Evolutionary conservation across 30 jellyfish, hydroid and myxozoan genomes (phyloP), one percentile per base, ranked within the genome.

Genomic region (Clytia hemisphaerica): DNA sequence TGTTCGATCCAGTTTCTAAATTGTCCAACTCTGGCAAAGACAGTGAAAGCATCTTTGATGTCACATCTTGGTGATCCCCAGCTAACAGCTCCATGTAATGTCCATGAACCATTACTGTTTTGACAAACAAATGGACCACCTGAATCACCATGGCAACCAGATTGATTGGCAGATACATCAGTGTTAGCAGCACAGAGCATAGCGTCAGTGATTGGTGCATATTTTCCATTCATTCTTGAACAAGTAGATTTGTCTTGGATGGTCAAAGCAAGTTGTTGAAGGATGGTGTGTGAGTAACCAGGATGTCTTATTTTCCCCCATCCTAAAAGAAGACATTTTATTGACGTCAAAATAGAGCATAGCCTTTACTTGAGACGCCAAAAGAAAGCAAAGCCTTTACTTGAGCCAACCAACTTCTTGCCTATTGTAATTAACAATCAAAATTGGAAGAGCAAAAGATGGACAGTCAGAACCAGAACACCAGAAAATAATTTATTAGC

Each of bases 71-170:
- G 7, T 18, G 70, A 57, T 15, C 70, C 70, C 70, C 70, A 57
- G 28, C 70, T 57, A 4, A 57, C 70, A 2, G 32, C 70, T 15
- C 70, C 70, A 3, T 57, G 54, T 2, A 57, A 14, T 2, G 55
- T 57, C 44, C 37, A 57, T 21, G 6, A 18, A 18, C 53, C 53
- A 18, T 29, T 18, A 18, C 4, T 3, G 28, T 18, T 4, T 2
- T 2, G 51, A 57, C 70, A 57, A 2, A 57, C 70, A 21, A 57
- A 57, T 3, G 70, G 70, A 15, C 70, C 70, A 57, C 70, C 70
- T 4, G 40, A 18, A 29, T 57, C 70, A 18, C 70, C 70, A 57
- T 21, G 44, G 32, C 70, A 57, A 18, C 70, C 70, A 18, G 7
- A 15, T 57, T 18, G 55, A 2, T 2, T 3, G 2, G 6, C 70